Evolutionary conservation across 2,797 vertebrate species (phyloP).

Genomic region (Notamacropus eugenii): DNA sequence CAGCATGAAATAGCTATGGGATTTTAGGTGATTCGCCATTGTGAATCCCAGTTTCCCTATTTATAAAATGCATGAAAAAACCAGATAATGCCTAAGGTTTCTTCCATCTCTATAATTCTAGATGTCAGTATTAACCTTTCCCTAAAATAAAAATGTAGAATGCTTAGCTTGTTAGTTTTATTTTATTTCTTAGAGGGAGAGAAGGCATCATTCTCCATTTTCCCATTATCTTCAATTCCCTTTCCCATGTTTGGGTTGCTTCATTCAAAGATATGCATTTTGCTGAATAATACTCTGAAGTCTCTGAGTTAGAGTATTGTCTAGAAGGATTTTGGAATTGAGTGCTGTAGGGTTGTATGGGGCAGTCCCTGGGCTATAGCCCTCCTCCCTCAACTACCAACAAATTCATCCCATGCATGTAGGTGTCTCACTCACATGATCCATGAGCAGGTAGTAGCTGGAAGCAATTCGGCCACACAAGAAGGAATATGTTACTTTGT

Average conservation of each 20-base stretch:
- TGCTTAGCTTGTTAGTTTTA: neutral
- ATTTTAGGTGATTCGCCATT: neutral
- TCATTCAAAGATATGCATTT: neutral
- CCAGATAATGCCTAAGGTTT: neutral
- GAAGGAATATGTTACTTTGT: slow-evolving; percentile 61
- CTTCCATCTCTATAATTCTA: neutral
- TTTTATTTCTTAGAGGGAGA: neutral
- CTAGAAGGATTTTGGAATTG: neutral
- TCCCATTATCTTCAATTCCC: neutral
- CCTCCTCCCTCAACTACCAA: neutral
- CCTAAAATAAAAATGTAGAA: neutral
- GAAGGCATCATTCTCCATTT: neutral
- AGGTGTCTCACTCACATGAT: slow-evolving; percentile 66
- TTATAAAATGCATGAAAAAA: neutral
- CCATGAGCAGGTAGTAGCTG: slow-evolving; percentile 70
- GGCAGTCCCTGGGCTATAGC: neutral
- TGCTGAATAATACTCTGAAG: neutral
- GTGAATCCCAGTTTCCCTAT: neutral
- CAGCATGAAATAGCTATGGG: neutral
- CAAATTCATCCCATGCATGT: neutral
- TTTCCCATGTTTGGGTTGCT: neutral
- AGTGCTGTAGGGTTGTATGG: neutral
- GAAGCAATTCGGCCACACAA: slow-evolving; percentile 61
- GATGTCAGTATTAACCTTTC: neutral
- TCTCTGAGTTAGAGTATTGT: neutral